Conservation (phyloP, 2,888 invertebrate species). For the Campoplex nolae region DNA sequence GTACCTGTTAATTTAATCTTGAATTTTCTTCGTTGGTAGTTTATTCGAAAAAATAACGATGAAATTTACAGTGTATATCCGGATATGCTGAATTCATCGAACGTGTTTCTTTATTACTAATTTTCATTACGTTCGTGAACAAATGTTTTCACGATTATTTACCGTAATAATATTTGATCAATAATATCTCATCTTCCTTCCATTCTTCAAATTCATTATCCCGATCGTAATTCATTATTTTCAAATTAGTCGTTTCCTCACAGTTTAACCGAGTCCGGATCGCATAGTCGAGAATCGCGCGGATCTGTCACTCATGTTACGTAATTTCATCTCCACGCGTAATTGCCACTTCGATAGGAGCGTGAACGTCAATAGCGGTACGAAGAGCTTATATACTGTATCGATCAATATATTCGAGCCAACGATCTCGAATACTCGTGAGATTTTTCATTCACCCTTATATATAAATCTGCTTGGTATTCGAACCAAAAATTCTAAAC, state of each 20-base stretch:
- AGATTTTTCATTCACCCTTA: not conserved
- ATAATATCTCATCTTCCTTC: not conserved
- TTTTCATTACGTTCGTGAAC: not conserved
- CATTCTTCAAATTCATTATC: not conserved
- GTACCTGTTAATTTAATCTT: not conserved
- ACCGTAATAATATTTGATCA: not conserved
- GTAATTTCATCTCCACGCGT: conserved; percentile 72
- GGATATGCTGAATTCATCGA: not conserved
- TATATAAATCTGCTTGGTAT: not conserved
- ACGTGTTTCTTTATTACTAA: not conserved
- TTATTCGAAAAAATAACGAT: not conserved
- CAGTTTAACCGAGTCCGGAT: not conserved
- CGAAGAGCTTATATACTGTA: conserved; percentile 37
- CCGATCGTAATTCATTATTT: not conserved
- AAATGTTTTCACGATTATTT: not conserved
- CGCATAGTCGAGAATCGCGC: conserved; percentile 37
- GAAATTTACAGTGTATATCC: not conserved
- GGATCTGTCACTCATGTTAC: conserved; percentile 70
- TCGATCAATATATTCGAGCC: conserved; percentile 27
- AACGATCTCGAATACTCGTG: conserved; percentile 27
- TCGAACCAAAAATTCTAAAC: not conserved
- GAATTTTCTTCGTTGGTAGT: not conserved
- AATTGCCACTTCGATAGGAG: conserved; percentile 70
- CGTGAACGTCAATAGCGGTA: conserved; percentile 43
- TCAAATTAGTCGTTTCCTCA: not conserved